Percentiles rank a stretch among this genome's conserved stretches.
phyloP scores from a whole-genome alignment of 2,113 vertebrate species.

The Lophius piscatorius region DNA sequence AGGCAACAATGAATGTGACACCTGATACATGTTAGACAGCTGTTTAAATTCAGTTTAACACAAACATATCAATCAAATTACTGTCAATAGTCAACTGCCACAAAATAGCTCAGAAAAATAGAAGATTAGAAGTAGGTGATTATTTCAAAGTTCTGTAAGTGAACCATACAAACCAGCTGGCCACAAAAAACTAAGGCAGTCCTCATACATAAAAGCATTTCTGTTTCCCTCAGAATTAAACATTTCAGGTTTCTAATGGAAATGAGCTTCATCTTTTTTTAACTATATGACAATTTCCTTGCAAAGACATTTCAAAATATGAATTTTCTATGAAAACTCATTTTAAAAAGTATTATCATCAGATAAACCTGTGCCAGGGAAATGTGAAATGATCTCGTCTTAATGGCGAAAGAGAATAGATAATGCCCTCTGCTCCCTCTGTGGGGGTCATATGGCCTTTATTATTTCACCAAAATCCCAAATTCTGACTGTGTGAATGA shows the following conservation, averaged over 20 bases:
- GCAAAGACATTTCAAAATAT: background rate
- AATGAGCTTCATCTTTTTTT: background rate
- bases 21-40: background rate
- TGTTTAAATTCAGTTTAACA: constrained; percentile 1
- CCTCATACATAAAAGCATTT: too few relatives aligned
- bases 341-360: background rate
- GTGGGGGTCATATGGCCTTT: constrained; percentile 49
- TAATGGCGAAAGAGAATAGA: constrained; percentile 28
- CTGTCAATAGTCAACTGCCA: too few relatives aligned
- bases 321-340: background rate
- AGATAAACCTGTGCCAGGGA: constrained; percentile 12
- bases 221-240: too few relatives aligned
- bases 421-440: constrained; percentile 12
- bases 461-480: too few relatives aligned
- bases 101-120: too few relatives aligned
- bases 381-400: constrained; percentile 6
- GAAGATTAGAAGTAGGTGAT: too few relatives aligned
- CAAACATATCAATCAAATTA: background rate
- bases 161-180: too few relatives aligned
- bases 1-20: background rate
- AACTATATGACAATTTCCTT: constrained; percentile 4
- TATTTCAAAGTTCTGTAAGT: too few relatives aligned
- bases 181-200: too few relatives aligned
- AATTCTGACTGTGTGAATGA: constrained; percentile 34
- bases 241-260: too few relatives aligned